Conservation (phyloP, 2,888 invertebrate species). For the Xylophagus ater region DNA sequence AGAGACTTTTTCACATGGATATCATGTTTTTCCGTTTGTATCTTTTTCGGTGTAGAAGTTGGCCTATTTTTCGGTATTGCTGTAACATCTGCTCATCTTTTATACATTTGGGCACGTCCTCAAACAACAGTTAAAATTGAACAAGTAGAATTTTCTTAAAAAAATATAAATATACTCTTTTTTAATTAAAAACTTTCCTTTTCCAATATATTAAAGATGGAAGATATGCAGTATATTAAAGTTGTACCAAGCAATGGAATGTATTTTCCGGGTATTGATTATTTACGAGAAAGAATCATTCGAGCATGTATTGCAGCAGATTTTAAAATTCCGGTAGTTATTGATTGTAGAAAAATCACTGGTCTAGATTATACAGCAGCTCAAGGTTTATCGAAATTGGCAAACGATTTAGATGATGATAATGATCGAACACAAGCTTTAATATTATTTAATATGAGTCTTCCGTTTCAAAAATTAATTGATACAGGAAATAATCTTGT, state of each 20-base stretch:
- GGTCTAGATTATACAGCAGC: slow-evolving; percentile 60
- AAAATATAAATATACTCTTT: too few relatives aligned
- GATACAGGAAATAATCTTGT: slow-evolving; percentile 33
- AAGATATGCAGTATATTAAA: slow-evolving; percentile 45
- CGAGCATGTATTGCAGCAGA: slow-evolving; percentile 42
- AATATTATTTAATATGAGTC: slow-evolving; percentile 29
- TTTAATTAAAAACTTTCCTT: slow-evolving; percentile 1
- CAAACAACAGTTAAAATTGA: slow-evolving; percentile 31
- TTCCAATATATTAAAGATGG: slow-evolving; percentile 35
- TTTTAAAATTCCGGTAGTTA: slow-evolving; percentile 43
- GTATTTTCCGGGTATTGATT: slow-evolving; percentile 61
- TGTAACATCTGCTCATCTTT: slow-evolving; percentile 50
- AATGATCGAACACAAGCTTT: slow-evolving; percentile 25
- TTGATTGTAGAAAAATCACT: slow-evolving; percentile 56
- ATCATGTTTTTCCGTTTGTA: slow-evolving; percentile 56
- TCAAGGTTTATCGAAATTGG: slow-evolving; percentile 39
- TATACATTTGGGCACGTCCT: slow-evolving; percentile 61
- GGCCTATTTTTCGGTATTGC: slow-evolving; percentile 65
- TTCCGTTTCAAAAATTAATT: slow-evolving; percentile 29
- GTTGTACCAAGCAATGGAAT: slow-evolving; percentile 57
- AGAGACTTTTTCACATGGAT: slow-evolving; percentile 54
- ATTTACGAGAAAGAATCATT: slow-evolving; percentile 46
- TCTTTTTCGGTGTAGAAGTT: slow-evolving; percentile 63
- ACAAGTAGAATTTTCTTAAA: too few relatives aligned
- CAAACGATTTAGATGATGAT: slow-evolving; percentile 28